Evolutionary conservation across 2,888 invertebrate genomes (phyloP).

Genomic region (Chorisops tibialis): DNA sequence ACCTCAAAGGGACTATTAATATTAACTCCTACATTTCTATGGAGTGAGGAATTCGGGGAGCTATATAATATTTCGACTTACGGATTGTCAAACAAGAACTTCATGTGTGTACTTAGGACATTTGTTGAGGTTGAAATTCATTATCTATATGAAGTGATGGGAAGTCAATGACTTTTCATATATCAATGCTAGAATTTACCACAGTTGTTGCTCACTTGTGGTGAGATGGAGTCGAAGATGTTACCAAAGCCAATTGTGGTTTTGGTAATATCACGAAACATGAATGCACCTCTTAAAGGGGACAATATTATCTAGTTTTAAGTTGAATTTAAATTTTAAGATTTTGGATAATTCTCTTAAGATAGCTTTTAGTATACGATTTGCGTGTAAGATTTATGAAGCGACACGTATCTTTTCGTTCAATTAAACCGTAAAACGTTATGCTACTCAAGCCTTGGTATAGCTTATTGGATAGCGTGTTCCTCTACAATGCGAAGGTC

Average conservation of each 20-base stretch:
- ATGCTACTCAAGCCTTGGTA: too few species aligned
- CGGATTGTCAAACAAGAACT: conserved; percentile 2
- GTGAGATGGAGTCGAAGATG: neutral
- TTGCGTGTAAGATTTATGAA: too few species aligned
- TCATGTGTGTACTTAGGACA: conserved; percentile 21
- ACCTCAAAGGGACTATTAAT: conserved; percentile 22
- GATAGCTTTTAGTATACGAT: too few species aligned
- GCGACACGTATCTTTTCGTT: too few species aligned
- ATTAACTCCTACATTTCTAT: neutral
- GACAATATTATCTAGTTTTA: neutral
- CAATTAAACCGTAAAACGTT: too few species aligned
- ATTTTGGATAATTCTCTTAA: too few species aligned
- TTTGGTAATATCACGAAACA: neutral
- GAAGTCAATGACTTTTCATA: conserved; percentile 21
- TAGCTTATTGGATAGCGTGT: too few species aligned
- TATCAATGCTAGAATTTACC: conserved; percentile 3
- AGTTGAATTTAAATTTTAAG: too few species aligned
- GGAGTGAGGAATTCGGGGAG: neutral
- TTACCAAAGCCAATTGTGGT: conserved; percentile 20
- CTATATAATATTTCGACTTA: conserved; percentile 10
- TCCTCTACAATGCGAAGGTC: too few species aligned
- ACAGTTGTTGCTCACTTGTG: conserved; percentile 22
- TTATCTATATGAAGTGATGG: conserved; percentile 19
- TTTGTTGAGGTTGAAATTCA: conserved; percentile 24
- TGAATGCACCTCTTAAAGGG: conserved; percentile 5